Evolutionary conservation across 1,140 invertebrate genomes (phyloP).

Genomic region (Bemisia tabaci): DNA sequence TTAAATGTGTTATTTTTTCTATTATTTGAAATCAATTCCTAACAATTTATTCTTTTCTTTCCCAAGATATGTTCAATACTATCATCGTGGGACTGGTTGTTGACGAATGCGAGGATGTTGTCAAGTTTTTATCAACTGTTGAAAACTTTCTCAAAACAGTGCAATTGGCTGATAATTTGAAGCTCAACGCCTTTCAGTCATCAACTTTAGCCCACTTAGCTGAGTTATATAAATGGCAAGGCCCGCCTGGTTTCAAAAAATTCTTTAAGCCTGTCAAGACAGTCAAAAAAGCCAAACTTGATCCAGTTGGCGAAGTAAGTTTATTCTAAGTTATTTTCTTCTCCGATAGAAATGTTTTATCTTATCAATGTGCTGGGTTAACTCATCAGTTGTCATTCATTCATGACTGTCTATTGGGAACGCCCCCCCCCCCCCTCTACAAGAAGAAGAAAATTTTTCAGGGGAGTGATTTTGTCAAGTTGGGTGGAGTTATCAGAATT

Average conservation of each 20-base stretch:
- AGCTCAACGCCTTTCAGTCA: not conserved
- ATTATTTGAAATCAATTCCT: no score
- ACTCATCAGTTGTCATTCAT: no score
- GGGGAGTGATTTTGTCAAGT: no score
- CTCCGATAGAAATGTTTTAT: no score
- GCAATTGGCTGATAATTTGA: not conserved
- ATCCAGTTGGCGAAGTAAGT: not conserved
- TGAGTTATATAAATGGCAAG: not conserved
- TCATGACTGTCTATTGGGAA: no score
- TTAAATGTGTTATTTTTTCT: no score
- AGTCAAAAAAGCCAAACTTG: not conserved
- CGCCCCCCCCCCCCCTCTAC: no score
- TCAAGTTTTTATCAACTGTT: not conserved
- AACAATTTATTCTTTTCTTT: no score
- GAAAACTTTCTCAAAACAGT: not conserved
- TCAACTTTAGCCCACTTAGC: not conserved
- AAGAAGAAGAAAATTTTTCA: no score
- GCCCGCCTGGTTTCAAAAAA: not conserved
- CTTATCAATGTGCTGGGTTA: no score
- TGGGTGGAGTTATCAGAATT: no score
- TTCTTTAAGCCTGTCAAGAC: not conserved
- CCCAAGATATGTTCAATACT: not conserved
- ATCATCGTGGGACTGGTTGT: not conserved
- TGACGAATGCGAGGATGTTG: not conserved
- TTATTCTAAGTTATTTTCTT: no score